Base-by-base conservation (phyloP, 1,140 invertebrate species). In the Trichonephila clavata region DNA sequence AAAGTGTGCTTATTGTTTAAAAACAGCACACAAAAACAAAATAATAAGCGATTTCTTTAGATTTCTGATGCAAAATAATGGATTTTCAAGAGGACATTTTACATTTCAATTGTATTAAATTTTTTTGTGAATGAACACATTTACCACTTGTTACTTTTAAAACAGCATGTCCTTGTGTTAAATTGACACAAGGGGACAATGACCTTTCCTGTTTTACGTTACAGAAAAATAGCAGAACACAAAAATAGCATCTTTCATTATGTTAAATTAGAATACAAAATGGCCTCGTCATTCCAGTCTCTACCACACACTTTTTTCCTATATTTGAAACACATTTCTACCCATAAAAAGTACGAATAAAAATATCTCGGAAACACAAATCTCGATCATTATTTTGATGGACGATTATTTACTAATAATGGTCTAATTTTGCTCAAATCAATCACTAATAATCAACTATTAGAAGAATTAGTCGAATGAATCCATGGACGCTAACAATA, bases 221-320 rank as follows among this genome's bases (percentile, higher is more conserved):
- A 87, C 59, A 87, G 27, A 87, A 87, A 87, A 87, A 87, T 87
- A 87, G 86, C 24, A 21, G 59, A 87, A 87, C 86, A 87, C 86
- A 87, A 87, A 87, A 87, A 87, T 87, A 87, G 59, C 61, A 39
- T 87, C 61, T 65, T 61, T 63, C 59, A 86, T 86, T 65, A 87
- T 65, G 32, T 65, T 27, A 87, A 87, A 87, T 65, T 65, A 87
- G 86, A 87, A 61, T 63, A 61, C 59, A 87, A 87, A 87, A 87
- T 87, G 59, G 59, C 86, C 32, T 32, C 24, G 39, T 87, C 20
- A 65, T 32, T 87, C 27, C 32, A 24, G 21, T 24, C 57, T 32
- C 24, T 84, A 21, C 57, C 27, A 84, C n/a, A 59, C 43, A n/a
- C 24, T 60, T 32, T n/a, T 59, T 3, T 57, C 7, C 10, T 27